Evolutionary conservation across 2,797 vertebrate genomes (phyloP).

Genomic region (Pempheris klunzingeri): DNA sequence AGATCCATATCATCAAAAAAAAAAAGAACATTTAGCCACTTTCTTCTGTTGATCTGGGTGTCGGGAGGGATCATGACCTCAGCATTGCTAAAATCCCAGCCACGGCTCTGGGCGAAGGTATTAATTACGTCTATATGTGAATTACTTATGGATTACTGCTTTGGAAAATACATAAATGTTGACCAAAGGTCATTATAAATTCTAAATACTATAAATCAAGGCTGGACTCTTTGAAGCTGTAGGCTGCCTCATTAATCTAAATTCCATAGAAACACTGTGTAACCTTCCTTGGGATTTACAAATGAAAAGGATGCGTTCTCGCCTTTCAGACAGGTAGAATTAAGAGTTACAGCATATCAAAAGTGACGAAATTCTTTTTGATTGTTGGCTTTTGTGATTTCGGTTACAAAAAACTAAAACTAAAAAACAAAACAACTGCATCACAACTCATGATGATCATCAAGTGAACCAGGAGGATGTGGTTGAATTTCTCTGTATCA

Average conservation of each 20-base stretch:
- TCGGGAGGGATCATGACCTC: not conserved
- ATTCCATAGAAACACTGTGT: not conserved
- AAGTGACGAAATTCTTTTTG: not conserved
- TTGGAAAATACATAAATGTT: conserved; percentile 23
- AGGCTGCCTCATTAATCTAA: not conserved
- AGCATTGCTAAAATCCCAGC: not conserved
- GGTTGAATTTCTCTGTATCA: conserved; percentile 14
- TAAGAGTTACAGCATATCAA: not conserved
- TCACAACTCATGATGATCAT: not conserved
- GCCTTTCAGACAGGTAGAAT: not conserved
- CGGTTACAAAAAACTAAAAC: not conserved
- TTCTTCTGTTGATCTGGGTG: not conserved
- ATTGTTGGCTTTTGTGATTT: too few relatives aligned
- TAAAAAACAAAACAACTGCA: not conserved
- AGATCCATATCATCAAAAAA: not conserved
- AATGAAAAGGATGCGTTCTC: not conserved
- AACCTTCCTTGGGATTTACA: not conserved
- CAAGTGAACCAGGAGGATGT: not conserved
- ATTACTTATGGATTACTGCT: conserved; percentile 19
- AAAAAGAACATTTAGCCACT: not conserved
- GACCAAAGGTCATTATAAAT: conserved; percentile 37
- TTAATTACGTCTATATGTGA: conserved; percentile 1
- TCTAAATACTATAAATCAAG: conserved; percentile 25
- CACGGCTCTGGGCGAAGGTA: not conserved
- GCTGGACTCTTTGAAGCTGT: conserved; percentile 1